These are phyloP conservation scores for Xenopus borealis DNA, from an alignment of 2,113 vertebrate species.

Conservation along the genomic window DNA sequence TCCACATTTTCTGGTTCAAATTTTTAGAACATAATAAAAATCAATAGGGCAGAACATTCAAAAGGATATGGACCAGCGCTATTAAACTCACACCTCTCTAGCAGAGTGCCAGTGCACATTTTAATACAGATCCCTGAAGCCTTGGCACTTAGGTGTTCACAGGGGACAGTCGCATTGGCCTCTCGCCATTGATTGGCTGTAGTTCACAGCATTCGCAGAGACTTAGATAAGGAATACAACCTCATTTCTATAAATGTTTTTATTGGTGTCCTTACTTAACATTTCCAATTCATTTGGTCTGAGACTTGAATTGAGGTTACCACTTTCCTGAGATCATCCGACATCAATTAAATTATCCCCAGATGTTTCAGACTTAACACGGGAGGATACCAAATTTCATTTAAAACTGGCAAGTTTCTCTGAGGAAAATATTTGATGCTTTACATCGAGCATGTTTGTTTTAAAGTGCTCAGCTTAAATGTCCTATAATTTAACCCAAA, in stretches of 20 bases:
- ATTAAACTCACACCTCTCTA: too few species aligned
- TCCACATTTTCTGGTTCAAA: too few species aligned
- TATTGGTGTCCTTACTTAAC: constrained; percentile 31
- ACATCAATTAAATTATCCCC: constrained; percentile 39
- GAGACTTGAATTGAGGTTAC: constrained; percentile 11
- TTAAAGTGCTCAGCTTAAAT: constrained; percentile 27
- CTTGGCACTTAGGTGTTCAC: too few species aligned
- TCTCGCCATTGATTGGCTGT: background rate
- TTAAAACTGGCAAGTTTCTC: constrained; percentile 41
- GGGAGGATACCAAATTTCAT: constrained; percentile 38
- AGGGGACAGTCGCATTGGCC: too few species aligned
- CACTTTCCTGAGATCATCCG: constrained; percentile 29
- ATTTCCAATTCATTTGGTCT: constrained; percentile 21
- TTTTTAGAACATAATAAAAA: too few species aligned
- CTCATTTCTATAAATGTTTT: background rate
- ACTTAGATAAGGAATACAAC: background rate
- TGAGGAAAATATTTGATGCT: constrained; percentile 32
- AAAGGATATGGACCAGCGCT: too few species aligned
- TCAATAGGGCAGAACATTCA: too few species aligned
- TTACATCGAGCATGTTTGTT: constrained; percentile 33
- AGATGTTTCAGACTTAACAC: constrained; percentile 29
- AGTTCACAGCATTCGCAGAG: background rate
- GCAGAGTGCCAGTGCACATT: too few species aligned
- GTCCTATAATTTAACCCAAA: constrained; percentile 37
- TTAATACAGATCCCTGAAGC: too few species aligned